phyloP scores from a whole-genome alignment of 2,113 vertebrate genomes.

The Stegastes partitus region DNA sequence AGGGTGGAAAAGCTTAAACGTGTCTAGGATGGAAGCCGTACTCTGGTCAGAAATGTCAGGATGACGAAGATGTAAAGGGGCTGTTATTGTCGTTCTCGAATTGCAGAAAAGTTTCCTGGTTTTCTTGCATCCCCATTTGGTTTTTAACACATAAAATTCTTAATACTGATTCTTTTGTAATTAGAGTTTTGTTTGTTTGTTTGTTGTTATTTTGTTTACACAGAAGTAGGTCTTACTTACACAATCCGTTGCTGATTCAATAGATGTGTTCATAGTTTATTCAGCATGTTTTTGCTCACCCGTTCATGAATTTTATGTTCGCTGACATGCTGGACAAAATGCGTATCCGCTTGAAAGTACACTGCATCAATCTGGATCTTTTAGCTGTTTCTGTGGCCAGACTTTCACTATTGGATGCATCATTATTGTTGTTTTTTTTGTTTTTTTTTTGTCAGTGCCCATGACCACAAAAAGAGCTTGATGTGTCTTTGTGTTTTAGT shows the following conservation, averaged over 20 bases:
- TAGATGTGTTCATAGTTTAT: conserved; percentile 2
- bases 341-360: conserved; percentile 43
- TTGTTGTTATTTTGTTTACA: background rate
- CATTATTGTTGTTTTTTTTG: conserved; percentile 10
- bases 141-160: background rate
- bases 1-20: conserved; percentile 79
- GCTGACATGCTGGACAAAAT: conserved; percentile 19
- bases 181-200: background rate
- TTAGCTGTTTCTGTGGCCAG: conserved; percentile 12
- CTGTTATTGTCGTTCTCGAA: conserved; percentile 34
- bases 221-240: too few relatives aligned
- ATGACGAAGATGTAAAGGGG: conserved; percentile 23
- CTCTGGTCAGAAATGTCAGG: conserved; percentile 66
- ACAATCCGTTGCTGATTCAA: background rate
- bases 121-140: conserved; percentile 11
- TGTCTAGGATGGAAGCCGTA: conserved; percentile 67
- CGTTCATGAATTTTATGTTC: conserved; percentile 17
- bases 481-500: background rate
- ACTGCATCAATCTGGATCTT: conserved; percentile 12
- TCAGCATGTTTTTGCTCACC: conserved; percentile 18
- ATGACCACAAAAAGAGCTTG: background rate
- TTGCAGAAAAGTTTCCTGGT: conserved; percentile 16
- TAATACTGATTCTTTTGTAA: conserved; percentile 21
- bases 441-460: background rate
- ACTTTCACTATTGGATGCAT: background rate